Percentiles rank a stretch among this genome's conserved stretches.
Evolutionary conservation across 2,888 invertebrate genomes (phyloP).

Genomic region (Heliconius hortense): DNA sequence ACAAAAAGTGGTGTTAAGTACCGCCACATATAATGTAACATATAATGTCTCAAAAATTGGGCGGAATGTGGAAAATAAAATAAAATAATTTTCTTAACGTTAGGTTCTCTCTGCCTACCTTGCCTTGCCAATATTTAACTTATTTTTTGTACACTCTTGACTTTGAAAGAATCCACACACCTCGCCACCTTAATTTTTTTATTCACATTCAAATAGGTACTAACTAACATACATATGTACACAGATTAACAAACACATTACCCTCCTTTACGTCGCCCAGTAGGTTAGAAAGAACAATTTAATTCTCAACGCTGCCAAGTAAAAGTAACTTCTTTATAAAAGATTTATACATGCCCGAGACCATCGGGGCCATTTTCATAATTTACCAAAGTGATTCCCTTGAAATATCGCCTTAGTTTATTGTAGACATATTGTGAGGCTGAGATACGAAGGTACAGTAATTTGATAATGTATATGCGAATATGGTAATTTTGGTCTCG

Average conservation of each 20-base stretch:
- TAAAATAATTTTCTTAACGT: neutral
- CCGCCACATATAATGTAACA: no score
- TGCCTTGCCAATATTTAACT: neutral
- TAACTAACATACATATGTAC: neutral
- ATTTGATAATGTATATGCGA: constrained; percentile 44
- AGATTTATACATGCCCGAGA: constrained; percentile 54
- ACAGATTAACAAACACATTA: neutral
- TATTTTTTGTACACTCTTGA: no score
- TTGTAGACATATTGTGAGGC: constrained; percentile 55
- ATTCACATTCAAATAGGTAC: neutral
- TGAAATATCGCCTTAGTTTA: constrained; percentile 55
- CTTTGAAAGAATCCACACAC: neutral
- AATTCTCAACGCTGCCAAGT: constrained; percentile 31
- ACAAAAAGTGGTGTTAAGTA: neutral
- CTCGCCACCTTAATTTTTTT: neutral
- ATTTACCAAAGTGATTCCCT: constrained; percentile 56
- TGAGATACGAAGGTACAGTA: constrained; percentile 26
- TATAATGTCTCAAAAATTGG: neutral
- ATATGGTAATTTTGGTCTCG: constrained; percentile 48
- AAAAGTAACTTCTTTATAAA: constrained; percentile 44
- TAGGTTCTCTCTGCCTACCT: neutral
- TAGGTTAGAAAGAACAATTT: constrained; percentile 12
- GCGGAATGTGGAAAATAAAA: neutral
- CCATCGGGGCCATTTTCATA: constrained; percentile 60
- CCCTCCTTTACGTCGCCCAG: neutral